phyloP scores from a whole-genome alignment of 2,797 vertebrate species.

The Mallotus villosus region DNA sequence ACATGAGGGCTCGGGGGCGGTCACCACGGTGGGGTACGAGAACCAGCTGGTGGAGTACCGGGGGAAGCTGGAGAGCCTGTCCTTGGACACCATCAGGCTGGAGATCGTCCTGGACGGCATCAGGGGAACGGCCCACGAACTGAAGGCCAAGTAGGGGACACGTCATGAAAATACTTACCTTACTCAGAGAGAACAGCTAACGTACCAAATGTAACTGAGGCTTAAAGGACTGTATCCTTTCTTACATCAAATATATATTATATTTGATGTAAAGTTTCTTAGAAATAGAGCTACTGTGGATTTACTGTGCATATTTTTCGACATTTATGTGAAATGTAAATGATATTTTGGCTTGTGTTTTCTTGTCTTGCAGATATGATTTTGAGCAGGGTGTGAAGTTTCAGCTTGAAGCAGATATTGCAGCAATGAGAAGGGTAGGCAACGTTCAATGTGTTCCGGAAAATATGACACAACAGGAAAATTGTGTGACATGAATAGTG shows the following conservation, averaged over 20 bases:
- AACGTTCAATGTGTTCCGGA: background rate
- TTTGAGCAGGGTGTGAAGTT: slow-evolving; percentile 69
- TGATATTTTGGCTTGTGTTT: background rate
- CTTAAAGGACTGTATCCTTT: too few species aligned
- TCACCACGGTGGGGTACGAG: slow-evolving; percentile 34
- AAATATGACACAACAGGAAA: background rate
- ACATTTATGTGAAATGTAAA: background rate
- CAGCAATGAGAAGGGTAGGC: slow-evolving; percentile 63
- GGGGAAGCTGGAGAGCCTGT: slow-evolving; percentile 39
- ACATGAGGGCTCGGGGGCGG: slow-evolving; percentile 23
- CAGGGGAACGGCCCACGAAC: slow-evolving; percentile 63
- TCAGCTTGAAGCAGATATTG: slow-evolving; percentile 67
- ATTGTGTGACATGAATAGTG: too few species aligned
- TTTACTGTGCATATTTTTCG: background rate
- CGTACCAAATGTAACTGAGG: too few species aligned
- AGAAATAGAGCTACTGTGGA: too few species aligned
- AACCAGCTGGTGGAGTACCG: slow-evolving; percentile 41
- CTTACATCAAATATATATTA: too few species aligned
- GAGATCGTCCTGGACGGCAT: slow-evolving; percentile 69
- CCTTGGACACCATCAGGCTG: slow-evolving; percentile 56
- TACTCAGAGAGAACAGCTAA: too few species aligned
- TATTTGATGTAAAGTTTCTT: too few species aligned
- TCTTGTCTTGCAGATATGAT: slow-evolving; percentile 51
- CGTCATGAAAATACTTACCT: background rate
- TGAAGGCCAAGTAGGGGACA: slow-evolving; percentile 63